These are phyloP conservation scores for Heteromormyrus szaboi DNA, from an alignment of 2,797 vertebrate species.

Conservation along the genomic window DNA sequence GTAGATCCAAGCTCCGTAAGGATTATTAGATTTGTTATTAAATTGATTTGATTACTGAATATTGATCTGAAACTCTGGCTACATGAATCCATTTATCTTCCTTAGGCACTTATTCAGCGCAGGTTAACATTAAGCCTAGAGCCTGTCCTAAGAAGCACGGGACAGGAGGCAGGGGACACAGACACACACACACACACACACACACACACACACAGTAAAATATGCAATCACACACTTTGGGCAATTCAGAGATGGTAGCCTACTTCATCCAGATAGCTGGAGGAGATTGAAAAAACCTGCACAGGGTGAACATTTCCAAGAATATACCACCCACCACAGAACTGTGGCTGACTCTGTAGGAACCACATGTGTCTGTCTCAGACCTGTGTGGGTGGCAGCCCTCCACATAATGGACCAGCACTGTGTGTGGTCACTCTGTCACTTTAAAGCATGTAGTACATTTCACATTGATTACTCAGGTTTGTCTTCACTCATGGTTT, in stretches of 20 bases:
- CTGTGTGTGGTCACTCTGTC: not conserved
- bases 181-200: not conserved
- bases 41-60: not conserved
- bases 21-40: not conserved
- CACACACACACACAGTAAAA: not conserved
- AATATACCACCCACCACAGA: not conserved
- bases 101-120: not conserved
- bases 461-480: not conserved
- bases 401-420: not conserved
- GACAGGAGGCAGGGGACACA: not conserved
- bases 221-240: not conserved
- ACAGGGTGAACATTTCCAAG: not conserved
- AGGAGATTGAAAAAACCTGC: not conserved
- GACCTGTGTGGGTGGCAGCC: not conserved
- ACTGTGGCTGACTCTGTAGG: not conserved
- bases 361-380: not conserved
- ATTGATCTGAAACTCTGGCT: not conserved
- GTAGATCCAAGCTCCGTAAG: not conserved
- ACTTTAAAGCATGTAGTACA: not conserved
- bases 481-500: not conserved
- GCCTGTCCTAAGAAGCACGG: not conserved
- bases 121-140: not conserved
- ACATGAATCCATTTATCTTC: not conserved
- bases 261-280: not conserved
- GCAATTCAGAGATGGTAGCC: not conserved